phyloP scores from a whole-genome alignment of 2,888 invertebrate species.

The Clostera curtula region DNA sequence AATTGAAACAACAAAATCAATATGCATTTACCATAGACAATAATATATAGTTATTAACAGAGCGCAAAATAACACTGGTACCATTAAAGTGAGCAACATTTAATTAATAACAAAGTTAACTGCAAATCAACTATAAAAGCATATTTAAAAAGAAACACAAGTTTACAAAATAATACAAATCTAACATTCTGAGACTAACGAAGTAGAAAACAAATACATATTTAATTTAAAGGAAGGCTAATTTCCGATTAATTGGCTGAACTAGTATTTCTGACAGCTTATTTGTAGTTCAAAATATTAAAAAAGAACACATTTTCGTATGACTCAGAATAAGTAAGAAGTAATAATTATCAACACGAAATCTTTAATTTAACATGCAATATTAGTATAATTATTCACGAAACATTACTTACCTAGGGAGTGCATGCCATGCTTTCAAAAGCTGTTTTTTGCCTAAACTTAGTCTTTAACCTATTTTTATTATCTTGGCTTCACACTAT shows the following conservation, averaged over 20 bases:
- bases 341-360: constrained; percentile 21
- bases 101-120: constrained; percentile 21
- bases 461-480: too few relatives aligned
- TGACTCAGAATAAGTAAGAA: constrained; percentile 2
- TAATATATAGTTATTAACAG: not conserved
- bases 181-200: constrained; percentile 9
- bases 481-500: too few relatives aligned
- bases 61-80: constrained; percentile 40
- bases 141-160: constrained; percentile 13
- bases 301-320: constrained; percentile 3
- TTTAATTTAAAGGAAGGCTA: too few relatives aligned
- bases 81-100: constrained; percentile 20
- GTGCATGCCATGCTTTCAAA: constrained; percentile 24
- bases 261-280: too few relatives aligned
- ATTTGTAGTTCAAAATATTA: too few relatives aligned
- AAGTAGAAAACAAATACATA: too few relatives aligned
- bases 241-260: too few relatives aligned
- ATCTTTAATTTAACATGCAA: too few relatives aligned
- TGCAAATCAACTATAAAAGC: constrained; percentile 15
- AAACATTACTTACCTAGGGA: constrained; percentile 27
- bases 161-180: constrained; percentile 4
- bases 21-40: constrained; percentile 5
- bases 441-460: too few relatives aligned
- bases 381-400: constrained; percentile 32
- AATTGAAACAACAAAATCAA: constrained; percentile 23